Percentiles rank a stretch among this genome's conserved stretches.
phyloP scores from a whole-genome alignment of 2,797 vertebrate species.

The Dicrostonyx torquatus region DNA sequence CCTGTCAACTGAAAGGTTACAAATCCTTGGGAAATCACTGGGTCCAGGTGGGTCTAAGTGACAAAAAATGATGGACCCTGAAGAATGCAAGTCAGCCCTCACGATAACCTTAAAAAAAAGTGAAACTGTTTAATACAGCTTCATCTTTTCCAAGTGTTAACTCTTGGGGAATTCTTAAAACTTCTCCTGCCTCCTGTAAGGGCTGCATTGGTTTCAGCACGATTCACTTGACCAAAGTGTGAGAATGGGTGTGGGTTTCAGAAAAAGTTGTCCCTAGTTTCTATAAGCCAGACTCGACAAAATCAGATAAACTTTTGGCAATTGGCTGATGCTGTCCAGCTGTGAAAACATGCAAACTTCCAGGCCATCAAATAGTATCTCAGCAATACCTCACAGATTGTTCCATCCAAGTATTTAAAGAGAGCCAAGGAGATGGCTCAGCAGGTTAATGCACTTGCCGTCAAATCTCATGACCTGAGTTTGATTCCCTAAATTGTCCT shows the following conservation, averaged over 20 bases:
- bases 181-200: neutral
- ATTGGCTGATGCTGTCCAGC: rapidly evolving
- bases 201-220: neutral
- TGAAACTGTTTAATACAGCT: neutral
- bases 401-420: neutral
- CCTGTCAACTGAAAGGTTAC: neutral
- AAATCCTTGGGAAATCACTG: neutral
- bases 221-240: neutral
- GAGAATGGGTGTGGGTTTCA: neutral
- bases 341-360: neutral
- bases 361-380: no score
- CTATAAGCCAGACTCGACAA: neutral
- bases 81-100: neutral
- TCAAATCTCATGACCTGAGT: neutral
- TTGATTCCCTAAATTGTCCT: neutral
- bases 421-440: neutral
- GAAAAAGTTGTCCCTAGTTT: neutral
- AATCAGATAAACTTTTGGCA: neutral
- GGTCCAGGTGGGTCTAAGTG: neutral
- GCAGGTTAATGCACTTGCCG: no score
- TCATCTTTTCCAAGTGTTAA: neutral
- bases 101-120: neutral
- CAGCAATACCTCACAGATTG: neutral
- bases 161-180: neutral
- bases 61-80: neutral